Evolutionary conservation across 2,888 invertebrate species (phyloP).

Genomic region (Aphelenchoides bicaudatus): DNA sequence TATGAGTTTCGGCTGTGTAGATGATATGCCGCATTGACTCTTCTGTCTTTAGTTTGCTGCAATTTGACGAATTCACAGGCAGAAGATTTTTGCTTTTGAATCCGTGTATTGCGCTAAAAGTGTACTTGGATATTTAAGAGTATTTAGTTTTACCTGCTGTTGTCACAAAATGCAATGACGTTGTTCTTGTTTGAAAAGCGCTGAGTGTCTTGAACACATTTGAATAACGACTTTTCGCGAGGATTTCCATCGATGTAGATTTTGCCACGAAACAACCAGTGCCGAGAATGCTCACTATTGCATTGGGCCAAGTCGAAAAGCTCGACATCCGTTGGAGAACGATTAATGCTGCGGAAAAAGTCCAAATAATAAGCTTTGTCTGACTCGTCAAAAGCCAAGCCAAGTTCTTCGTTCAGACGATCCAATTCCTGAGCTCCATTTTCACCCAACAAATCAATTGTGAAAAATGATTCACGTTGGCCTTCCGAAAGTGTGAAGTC

Average conservation of each 20-base stretch:
- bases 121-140: slow-evolving; percentile 12
- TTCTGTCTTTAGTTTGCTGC: slow-evolving; percentile 67
- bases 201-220: slow-evolving; percentile 88
- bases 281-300: slow-evolving; percentile 84
- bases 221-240: slow-evolving; percentile 75
- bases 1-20: slow-evolving; percentile 97
- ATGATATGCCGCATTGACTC: slow-evolving; percentile 76
- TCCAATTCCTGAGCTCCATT: slow-evolving; percentile 76
- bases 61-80: slow-evolving; percentile 70
- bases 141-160: slow-evolving; percentile 72
- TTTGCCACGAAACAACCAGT: slow-evolving; percentile 89
- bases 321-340: slow-evolving; percentile 91
- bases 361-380: slow-evolving; percentile 47
- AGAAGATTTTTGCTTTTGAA: slow-evolving; percentile 72
- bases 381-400: slow-evolving; percentile 46
- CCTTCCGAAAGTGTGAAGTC: slow-evolving; percentile 42
- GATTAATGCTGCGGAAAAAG: slow-evolving; percentile 41
- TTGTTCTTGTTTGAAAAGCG: slow-evolving; percentile 80
- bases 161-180: slow-evolving; percentile 93
- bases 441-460: slow-evolving; percentile 75
- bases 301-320: slow-evolving; percentile 90
- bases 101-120: slow-evolving; percentile 66
- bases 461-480: slow-evolving; percentile 72
- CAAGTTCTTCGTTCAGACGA: slow-evolving; percentile 70
- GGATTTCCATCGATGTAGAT: slow-evolving; percentile 76